Evolutionary conservation across 1,140 invertebrate genomes (phyloP).

Genomic region (Penaeus japonicus): DNA sequence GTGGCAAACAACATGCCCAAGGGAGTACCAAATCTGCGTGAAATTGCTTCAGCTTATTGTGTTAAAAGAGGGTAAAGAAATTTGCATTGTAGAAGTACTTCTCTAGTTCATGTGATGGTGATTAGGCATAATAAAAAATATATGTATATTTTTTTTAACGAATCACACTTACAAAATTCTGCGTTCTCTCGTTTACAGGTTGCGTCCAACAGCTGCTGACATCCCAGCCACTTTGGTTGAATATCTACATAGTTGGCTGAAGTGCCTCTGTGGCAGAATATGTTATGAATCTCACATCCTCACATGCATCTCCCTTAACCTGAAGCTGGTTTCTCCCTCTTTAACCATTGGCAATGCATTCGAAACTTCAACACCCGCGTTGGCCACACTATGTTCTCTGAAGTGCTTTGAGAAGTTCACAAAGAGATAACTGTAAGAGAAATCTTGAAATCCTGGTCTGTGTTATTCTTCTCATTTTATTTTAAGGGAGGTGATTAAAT

Average conservation of each 20-base stretch:
- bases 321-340: not conserved
- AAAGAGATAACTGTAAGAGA: not conserved
- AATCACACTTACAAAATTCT: no score
- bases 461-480: no score
- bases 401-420: conserved; percentile 25
- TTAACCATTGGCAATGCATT: not conserved
- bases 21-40: not conserved
- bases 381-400: conserved; percentile 20
- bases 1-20: not conserved
- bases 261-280: conserved; percentile 22
- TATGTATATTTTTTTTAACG: no score
- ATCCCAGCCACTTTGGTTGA: conserved; percentile 38
- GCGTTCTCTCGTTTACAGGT: not conserved
- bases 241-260: conserved; percentile 16
- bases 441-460: no score
- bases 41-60: not conserved
- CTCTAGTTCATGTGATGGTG: no score
- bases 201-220: conserved; percentile 28
- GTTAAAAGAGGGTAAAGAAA: conserved; percentile 25
- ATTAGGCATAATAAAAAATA: no score
- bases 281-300: conserved; percentile 41
- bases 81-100: no score
- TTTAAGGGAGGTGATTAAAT: no score
- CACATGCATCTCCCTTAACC: conserved; percentile 15
- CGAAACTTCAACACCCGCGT: not conserved